Conservation (phyloP, 2,113 vertebrate genomes). For the Heloderma charlesbogerti region DNA sequence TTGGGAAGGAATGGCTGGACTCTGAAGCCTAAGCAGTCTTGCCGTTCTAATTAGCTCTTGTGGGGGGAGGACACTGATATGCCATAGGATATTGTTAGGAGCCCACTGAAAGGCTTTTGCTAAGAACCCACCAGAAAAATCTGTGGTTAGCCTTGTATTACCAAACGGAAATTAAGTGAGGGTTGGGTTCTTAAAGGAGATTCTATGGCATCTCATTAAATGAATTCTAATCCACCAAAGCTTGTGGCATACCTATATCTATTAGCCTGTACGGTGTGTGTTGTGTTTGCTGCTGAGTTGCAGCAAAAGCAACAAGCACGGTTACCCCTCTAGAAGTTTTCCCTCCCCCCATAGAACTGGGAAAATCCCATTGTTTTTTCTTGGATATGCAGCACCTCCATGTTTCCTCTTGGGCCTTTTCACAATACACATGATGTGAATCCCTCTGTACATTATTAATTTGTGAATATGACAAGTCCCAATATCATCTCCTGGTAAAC, state of each 20-base stretch:
- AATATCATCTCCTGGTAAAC: neutral
- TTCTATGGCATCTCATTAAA: neutral
- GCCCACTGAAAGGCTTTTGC: neutral
- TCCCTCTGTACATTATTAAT: fast-evolving
- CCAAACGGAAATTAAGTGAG: neutral
- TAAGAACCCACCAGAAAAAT: neutral
- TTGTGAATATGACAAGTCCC: fast-evolving
- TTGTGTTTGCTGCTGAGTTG: neutral
- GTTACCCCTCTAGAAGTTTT: neutral
- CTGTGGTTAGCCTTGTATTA: neutral
- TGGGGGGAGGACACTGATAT: too few relatives aligned
- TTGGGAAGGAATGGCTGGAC: neutral
- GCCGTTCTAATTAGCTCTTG: neutral
- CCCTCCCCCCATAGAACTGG: neutral
- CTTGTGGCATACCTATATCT: neutral
- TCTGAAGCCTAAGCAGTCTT: neutral
- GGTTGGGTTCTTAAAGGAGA: neutral
- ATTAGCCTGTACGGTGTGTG: neutral
- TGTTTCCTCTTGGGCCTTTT: neutral
- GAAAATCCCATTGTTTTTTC: neutral
- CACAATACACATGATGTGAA: neutral
- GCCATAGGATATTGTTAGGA: neutral
- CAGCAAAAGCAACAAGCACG: neutral
- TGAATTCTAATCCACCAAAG: neutral
- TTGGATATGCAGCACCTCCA: neutral